A percentile compares a stretch with the other conserved stretches of the same genome.
Conservation (phyloP, 2,113 vertebrate species). For the Chelonoidis abingdonii region DNA sequence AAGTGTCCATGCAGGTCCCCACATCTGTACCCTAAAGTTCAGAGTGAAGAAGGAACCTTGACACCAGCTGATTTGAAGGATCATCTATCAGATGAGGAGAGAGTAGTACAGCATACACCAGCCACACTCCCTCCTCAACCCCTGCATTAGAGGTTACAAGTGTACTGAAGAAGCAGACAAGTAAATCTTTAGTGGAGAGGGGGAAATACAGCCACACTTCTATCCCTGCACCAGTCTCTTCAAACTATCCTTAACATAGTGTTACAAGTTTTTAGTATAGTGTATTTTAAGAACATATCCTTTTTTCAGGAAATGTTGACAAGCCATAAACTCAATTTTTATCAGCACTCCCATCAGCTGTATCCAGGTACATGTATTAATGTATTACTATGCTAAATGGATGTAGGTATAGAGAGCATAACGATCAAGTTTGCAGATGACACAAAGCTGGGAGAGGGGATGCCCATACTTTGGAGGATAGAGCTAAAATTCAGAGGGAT, state of each 20-base stretch:
- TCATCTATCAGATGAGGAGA: too few species aligned
- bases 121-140: neutral
- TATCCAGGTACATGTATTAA: neutral
- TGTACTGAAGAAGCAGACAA: neutral
- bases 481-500: neutral
- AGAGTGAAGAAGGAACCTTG: too few species aligned
- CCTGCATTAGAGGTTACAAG: neutral
- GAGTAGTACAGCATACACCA: too few species aligned
- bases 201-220: neutral
- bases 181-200: neutral
- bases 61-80: too few species aligned
- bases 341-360: neutral
- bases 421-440: neutral
- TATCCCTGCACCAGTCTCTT: neutral
- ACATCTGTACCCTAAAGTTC: too few species aligned
- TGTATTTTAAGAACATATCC: neutral
- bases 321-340: neutral
- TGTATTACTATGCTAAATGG: fast-evolving
- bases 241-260: too few species aligned
- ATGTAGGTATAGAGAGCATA: neutral
- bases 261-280: neutral
- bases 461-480: neutral
- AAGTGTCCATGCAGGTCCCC: too few species aligned
- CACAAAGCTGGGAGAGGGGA: neutral
- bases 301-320: neutral